A percentile compares a stretch with the other conserved stretches of the same genome.
Evolutionary conservation across 2,113 vertebrate species (phyloP).

Genomic region (Bufo bufo): DNA sequence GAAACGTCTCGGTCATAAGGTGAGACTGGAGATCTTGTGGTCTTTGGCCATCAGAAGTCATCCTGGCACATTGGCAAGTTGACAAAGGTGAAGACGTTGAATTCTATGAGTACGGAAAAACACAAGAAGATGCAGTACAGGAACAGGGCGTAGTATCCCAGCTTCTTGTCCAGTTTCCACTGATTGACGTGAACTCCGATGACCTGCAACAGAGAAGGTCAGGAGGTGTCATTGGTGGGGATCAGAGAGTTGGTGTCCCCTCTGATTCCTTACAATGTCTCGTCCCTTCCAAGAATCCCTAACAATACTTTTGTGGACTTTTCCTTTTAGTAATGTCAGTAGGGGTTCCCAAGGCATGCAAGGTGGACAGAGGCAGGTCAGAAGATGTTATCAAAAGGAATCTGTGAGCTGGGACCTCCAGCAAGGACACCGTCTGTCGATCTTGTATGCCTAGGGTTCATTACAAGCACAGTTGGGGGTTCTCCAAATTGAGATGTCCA

Average conservation of each 20-base stretch:
- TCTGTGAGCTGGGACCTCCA: not conserved
- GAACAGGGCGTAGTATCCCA: conserved; percentile 86
- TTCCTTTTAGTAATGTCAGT: not conserved
- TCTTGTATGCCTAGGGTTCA: too few relatives aligned
- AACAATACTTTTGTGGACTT: not conserved
- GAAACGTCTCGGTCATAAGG: not conserved
- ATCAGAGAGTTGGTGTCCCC: not conserved
- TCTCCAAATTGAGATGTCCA: not conserved
- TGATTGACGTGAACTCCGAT: conserved; percentile 91
- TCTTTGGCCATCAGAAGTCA: conserved; percentile 71
- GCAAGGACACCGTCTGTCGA: not conserved
- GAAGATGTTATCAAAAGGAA: not conserved
- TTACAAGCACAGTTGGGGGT: too few relatives aligned
- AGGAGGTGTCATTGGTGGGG: not conserved
- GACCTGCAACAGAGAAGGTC: conserved; percentile 74
- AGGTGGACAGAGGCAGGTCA: not conserved
- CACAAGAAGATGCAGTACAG: conserved; percentile 93
- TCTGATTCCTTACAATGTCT: not conserved
- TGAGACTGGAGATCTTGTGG: not conserved
- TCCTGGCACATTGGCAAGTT: conserved; percentile 96
- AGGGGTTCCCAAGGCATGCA: not conserved
- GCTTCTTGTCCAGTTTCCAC: conserved; percentile 90
- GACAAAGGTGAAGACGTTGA: conserved; percentile 98
- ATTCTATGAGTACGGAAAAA: conserved; percentile 97
- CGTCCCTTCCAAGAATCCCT: not conserved